phyloP scores from a whole-genome alignment of 53 echinoderm and acorn worm species.

The Antedon mediterranea region DNA sequence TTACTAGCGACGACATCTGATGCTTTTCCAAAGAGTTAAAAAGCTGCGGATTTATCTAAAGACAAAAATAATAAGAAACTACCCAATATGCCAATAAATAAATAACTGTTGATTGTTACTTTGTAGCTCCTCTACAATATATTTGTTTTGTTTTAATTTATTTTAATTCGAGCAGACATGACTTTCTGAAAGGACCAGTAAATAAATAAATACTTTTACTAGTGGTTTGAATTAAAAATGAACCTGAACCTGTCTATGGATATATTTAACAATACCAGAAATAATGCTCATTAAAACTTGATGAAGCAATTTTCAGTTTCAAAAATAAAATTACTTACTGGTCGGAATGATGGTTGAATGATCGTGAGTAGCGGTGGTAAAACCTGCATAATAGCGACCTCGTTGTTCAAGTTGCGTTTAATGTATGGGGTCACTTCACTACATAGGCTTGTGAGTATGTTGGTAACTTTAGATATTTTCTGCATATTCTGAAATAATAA shows the following conservation, averaged over 20 bases:
- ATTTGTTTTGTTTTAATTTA: too few relatives aligned
- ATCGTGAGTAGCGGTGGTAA: constrained; percentile 69
- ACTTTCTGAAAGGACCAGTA: too few relatives aligned
- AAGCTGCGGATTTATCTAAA: constrained; percentile 67
- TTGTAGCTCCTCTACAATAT: too few relatives aligned
- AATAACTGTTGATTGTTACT: too few relatives aligned
- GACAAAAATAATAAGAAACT: too few relatives aligned
- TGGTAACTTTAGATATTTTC: constrained; percentile 24
- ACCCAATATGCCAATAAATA: too few relatives aligned
- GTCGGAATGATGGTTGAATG: constrained; percentile 80
- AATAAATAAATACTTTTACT: too few relatives aligned
- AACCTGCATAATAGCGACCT: constrained; percentile 48
- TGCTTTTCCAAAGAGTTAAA: constrained; percentile 80
- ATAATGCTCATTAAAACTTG: too few relatives aligned
- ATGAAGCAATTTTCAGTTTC: too few relatives aligned
- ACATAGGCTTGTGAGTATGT: constrained; percentile 48
- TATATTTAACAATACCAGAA: too few relatives aligned
- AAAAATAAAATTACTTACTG: constrained; percentile 57
- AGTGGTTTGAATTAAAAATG: not conserved
- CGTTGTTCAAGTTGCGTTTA: constrained; percentile 43
- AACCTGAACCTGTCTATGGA: not conserved
- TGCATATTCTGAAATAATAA: constrained; percentile 9
- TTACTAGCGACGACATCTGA: constrained; percentile 52
- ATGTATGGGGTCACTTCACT: constrained; percentile 50
- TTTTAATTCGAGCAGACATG: too few relatives aligned